phyloP scores from a whole-genome alignment of 2,113 vertebrate genomes.

The Malurus elegans region DNA sequence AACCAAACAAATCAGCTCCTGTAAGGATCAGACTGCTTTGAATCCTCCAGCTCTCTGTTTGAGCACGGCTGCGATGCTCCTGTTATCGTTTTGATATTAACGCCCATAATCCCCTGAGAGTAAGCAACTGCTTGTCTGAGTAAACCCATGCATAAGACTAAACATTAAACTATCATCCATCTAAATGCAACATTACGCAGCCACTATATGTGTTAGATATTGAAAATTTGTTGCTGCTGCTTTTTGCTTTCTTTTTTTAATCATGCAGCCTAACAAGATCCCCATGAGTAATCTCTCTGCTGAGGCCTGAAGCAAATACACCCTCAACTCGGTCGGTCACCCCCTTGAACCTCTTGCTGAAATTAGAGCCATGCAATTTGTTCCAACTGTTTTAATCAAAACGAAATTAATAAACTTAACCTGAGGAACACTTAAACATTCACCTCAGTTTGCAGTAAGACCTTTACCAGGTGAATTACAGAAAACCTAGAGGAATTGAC shows the following conservation, averaged over 20 bases:
- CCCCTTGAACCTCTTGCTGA: constrained; percentile 73
- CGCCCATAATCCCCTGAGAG: constrained; percentile 61
- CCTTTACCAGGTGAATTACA: constrained; percentile 73
- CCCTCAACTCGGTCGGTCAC: constrained; percentile 68
- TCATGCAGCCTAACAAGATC: constrained; percentile 73
- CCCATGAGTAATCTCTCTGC: constrained; percentile 64
- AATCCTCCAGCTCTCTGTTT: constrained; percentile 49
- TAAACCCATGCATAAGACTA: constrained; percentile 63
- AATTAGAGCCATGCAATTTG: constrained; percentile 69
- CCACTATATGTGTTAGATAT: constrained; percentile 39
- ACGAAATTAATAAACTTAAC: constrained; percentile 58
- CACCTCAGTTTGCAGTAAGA: constrained; percentile 69
- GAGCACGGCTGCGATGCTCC: constrained; percentile 35
- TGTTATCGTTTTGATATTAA: constrained; percentile 72
- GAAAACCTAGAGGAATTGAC: constrained; percentile 74
- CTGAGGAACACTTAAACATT: constrained; percentile 71
- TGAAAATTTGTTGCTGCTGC: constrained; percentile 62
- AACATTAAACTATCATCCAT: constrained; percentile 64
- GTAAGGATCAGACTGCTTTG: constrained; percentile 38
- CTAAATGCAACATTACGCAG: constrained; percentile 56
- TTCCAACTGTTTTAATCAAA: constrained; percentile 78
- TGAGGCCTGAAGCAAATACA: constrained; percentile 63
- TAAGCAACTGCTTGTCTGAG: constrained; percentile 66
- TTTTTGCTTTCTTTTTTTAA: constrained; percentile 60
- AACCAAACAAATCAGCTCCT: constrained; percentile 13